A percentile compares a stretch with the other conserved stretches of the same genome.
Evolutionary conservation across 2,797 vertebrate species (phyloP).

Genomic region (Enteromius treurensis): DNA sequence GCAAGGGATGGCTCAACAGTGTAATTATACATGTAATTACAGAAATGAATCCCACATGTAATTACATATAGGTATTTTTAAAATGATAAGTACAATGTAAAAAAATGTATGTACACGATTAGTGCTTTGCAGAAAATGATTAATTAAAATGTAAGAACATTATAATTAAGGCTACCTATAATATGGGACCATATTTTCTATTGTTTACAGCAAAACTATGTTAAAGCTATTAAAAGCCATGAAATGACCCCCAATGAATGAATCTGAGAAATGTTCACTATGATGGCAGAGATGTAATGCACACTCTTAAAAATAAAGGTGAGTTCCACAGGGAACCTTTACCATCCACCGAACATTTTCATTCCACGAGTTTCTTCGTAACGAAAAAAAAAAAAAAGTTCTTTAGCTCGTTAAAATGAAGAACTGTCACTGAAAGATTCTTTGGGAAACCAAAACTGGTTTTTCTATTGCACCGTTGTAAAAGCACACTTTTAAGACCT

Average conservation of each 20-base stretch:
- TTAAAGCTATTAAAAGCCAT: not conserved
- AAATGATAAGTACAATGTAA: too few relatives aligned
- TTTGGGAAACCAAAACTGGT: not conserved
- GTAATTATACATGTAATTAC: too few relatives aligned
- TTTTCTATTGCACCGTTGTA: not conserved
- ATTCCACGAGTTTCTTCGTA: not conserved
- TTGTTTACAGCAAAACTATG: not conserved
- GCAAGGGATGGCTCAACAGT: too few relatives aligned
- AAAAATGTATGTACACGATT: too few relatives aligned
- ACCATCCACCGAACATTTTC: not conserved
- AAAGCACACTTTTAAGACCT: not conserved
- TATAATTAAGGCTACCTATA: too few relatives aligned
- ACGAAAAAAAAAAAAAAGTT: not conserved
- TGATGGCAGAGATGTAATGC: conserved; percentile 16
- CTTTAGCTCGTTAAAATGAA: not conserved
- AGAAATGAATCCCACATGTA: too few relatives aligned
- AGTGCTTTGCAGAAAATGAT: too few relatives aligned
- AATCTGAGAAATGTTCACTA: not conserved
- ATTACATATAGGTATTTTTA: too few relatives aligned
- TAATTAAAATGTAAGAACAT: too few relatives aligned
- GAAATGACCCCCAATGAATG: not conserved
- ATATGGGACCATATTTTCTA: not conserved
- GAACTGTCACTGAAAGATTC: not conserved
- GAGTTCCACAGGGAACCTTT: not conserved
- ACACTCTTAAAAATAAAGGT: not conserved